These are phyloP conservation scores for Nymphicus hollandicus DNA, from an alignment of 2,113 vertebrate species.

Conservation along the genomic window DNA sequence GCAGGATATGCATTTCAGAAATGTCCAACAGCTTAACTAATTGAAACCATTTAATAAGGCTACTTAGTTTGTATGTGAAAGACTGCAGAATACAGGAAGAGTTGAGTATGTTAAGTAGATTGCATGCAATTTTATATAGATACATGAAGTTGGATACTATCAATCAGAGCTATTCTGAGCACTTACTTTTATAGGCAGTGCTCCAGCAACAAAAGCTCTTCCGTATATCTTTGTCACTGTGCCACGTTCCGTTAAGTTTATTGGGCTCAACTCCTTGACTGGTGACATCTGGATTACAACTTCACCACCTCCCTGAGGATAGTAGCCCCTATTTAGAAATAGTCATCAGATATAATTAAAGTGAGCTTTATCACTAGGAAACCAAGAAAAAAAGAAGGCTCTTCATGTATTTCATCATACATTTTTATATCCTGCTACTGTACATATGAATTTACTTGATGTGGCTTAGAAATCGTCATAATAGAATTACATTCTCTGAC, in stretches of 20 bases:
- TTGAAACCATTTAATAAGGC: not conserved
- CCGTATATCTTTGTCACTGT: conserved; percentile 93
- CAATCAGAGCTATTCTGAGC: not conserved
- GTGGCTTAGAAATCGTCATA: not conserved
- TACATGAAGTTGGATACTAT: not conserved
- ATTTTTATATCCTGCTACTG: not conserved
- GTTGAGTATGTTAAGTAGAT: not conserved
- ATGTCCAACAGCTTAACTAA: not conserved
- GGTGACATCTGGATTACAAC: conserved; percentile 83
- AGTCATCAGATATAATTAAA: not conserved
- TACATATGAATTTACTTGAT: not conserved
- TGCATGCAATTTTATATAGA: not conserved
- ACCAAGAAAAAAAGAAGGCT: not conserved
- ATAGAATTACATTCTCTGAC: not conserved
- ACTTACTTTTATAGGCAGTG: conserved; percentile 90
- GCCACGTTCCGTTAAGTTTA: conserved; percentile 88
- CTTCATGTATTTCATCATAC: not conserved
- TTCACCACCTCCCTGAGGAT: conserved; percentile 94
- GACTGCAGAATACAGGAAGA: not conserved
- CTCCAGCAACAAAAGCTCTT: conserved; percentile 91
- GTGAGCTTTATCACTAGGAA: not conserved
- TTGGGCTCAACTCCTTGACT: conserved; percentile 84
- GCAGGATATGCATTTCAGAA: not conserved
- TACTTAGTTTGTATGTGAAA: not conserved
- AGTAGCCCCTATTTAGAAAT: conserved; percentile 85